phyloP scores from a whole-genome alignment of 2,888 invertebrate genomes.

The Notodonta ziczac region DNA sequence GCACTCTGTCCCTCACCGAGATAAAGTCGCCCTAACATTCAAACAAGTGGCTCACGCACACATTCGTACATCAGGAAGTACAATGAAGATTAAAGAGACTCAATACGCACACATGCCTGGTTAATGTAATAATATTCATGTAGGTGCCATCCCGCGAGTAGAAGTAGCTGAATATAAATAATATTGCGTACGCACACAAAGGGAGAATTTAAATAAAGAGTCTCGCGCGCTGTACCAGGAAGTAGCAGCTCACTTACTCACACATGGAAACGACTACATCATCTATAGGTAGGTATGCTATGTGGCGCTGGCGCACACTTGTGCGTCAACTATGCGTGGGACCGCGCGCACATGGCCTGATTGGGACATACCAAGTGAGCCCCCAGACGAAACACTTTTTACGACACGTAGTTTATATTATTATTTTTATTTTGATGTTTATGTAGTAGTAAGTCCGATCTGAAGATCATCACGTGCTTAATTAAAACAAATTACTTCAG shows the following conservation, averaged over 20 bases:
- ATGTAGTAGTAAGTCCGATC: slow-evolving; percentile 4
- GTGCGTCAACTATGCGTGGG: slow-evolving; percentile 79
- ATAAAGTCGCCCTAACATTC: slow-evolving; percentile 83
- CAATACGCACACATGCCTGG: slow-evolving; percentile 70
- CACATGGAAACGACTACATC: slow-evolving; percentile 61
- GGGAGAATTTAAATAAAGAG: slow-evolving; percentile 80
- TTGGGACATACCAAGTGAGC: slow-evolving; percentile 80
- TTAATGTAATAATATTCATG: slow-evolving; percentile 79
- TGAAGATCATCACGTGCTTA: neutral
- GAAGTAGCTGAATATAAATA: slow-evolving; percentile 77
- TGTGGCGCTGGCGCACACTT: slow-evolving; percentile 81
- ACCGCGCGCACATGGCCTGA: slow-evolving; percentile 83
- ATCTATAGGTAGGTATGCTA: slow-evolving; percentile 61
- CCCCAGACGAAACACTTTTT: slow-evolving; percentile 81
- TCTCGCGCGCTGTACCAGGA: slow-evolving; percentile 82
- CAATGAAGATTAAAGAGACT: slow-evolving; percentile 82
- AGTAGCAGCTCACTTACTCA: slow-evolving; percentile 78
- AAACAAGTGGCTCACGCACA: slow-evolving; percentile 84
- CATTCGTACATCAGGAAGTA: slow-evolving; percentile 77
- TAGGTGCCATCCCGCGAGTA: slow-evolving; percentile 61
- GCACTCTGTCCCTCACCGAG: slow-evolving; percentile 81
- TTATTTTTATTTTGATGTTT: slow-evolving; percentile 62
- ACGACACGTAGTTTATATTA: slow-evolving; percentile 58
- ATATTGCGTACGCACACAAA: slow-evolving; percentile 79
- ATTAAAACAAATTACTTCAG: neutral